Percentiles rank a stretch among this genome's conserved stretches.
Evolutionary conservation across 2,888 invertebrate genomes (phyloP).

Genomic region (Neuroscelio doddi): DNA sequence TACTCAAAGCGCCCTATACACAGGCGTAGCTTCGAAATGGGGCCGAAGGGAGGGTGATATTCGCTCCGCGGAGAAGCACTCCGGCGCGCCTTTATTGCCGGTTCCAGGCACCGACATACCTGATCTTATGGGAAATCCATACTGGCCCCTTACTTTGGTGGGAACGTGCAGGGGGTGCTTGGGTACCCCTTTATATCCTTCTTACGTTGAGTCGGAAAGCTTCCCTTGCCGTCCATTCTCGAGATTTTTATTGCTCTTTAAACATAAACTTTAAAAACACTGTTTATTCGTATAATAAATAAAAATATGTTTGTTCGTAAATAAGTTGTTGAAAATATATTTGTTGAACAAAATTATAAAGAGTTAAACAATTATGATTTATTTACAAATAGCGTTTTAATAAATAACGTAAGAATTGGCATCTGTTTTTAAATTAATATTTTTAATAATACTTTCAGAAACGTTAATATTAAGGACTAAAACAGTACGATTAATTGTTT

Average conservation of each 20-base stretch:
- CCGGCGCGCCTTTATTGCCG: conserved; percentile 66
- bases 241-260: not conserved
- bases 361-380: too few species aligned
- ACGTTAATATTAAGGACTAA: too few species aligned
- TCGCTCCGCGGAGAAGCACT: conserved; percentile 46
- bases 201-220: not conserved
- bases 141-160: conserved; percentile 57
- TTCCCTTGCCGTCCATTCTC: not conserved
- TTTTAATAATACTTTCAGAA: too few species aligned
- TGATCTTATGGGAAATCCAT: conserved; percentile 70
- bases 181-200: conserved; percentile 21
- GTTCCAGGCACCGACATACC: conserved; percentile 65
- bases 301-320: too few species aligned
- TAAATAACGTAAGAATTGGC: too few species aligned
- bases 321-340: too few species aligned
- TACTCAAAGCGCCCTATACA: conserved; percentile 47
- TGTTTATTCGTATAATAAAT: too few species aligned
- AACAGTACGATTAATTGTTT: too few species aligned
- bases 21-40: conserved; percentile 53
- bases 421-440: too few species aligned
- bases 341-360: too few species aligned
- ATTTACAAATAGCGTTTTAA: too few species aligned
- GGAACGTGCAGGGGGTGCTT: conserved; percentile 44
- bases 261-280: too few species aligned
- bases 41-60: conserved; percentile 43